Conservation (phyloP, 2,113 vertebrate genomes). For the Ceyx melanurus region DNA sequence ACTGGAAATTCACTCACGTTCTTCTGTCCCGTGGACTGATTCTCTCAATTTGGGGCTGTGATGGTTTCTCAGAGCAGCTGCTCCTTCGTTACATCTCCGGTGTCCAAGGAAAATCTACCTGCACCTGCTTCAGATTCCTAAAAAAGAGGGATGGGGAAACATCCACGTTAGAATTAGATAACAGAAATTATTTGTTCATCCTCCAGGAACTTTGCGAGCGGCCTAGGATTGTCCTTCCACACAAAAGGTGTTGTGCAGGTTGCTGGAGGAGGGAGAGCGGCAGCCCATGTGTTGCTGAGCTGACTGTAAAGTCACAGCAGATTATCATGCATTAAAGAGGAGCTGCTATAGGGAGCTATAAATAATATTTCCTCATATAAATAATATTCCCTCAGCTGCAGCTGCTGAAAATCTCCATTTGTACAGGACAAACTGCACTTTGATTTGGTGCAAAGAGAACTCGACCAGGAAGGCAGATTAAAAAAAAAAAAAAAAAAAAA, state of each 20-base stretch:
- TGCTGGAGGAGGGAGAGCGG: neutral
- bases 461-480: neutral
- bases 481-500: neutral
- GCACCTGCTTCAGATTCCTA: neutral
- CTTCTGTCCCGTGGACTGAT: neutral
- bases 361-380: conserved; percentile 14
- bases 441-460: neutral
- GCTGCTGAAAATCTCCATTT: conserved; percentile 28
- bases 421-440: neutral
- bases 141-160: neutral
- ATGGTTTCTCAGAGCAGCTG: neutral
- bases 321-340: neutral
- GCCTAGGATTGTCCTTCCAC: neutral
- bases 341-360: neutral
- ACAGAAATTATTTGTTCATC: neutral
- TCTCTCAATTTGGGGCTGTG: neutral
- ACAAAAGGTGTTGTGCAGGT: neutral
- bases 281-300: neutral
- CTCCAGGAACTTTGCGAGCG: neutral
- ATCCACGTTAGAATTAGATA: neutral
- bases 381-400: conserved; percentile 23
- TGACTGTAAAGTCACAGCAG: conserved; percentile 3
- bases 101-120: neutral
- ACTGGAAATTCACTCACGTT: neutral
- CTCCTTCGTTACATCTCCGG: neutral